Conservation (phyloP, 2,113 vertebrate genomes). For the Holacanthus passer region DNA sequence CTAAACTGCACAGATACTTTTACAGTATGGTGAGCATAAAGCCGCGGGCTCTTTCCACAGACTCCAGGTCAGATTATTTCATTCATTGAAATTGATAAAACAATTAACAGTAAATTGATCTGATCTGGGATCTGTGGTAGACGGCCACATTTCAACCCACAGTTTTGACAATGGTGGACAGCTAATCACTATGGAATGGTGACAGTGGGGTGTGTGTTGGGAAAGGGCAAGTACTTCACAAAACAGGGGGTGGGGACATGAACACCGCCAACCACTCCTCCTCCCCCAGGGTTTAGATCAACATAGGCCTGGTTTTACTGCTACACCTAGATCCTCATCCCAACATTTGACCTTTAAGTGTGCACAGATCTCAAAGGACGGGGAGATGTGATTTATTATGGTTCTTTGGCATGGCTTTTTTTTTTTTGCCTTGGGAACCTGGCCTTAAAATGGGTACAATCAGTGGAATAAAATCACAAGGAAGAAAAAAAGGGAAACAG, state of each 20-base stretch:
- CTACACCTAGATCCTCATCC: conserved; percentile 35
- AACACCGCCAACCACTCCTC: conserved; percentile 70
- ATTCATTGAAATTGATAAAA: neutral
- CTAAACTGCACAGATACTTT: conserved; percentile 81
- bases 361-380: conserved; percentile 49
- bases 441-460: conserved; percentile 21
- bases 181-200: conserved; percentile 76
- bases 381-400: neutral
- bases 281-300: conserved; percentile 62
- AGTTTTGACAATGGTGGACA: conserved; percentile 62
- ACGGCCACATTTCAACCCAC: conserved; percentile 50
- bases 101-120: conserved; percentile 19
- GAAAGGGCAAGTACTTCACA: conserved; percentile 60
- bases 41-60: conserved; percentile 57
- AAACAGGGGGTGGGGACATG: conserved; percentile 45
- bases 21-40: conserved; percentile 63
- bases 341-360: conserved; percentile 45
- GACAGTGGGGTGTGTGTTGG: conserved; percentile 64
- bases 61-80: conserved; percentile 58
- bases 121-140: conserved; percentile 60
- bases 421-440: conserved; percentile 15
- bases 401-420: conserved; percentile 16
- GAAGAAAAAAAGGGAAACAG: conserved; percentile 17
- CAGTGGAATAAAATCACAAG: neutral
- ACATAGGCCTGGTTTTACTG: conserved; percentile 45